Conservation (phyloP, 2,113 vertebrate species). For the Sisor rabdophorus region DNA sequence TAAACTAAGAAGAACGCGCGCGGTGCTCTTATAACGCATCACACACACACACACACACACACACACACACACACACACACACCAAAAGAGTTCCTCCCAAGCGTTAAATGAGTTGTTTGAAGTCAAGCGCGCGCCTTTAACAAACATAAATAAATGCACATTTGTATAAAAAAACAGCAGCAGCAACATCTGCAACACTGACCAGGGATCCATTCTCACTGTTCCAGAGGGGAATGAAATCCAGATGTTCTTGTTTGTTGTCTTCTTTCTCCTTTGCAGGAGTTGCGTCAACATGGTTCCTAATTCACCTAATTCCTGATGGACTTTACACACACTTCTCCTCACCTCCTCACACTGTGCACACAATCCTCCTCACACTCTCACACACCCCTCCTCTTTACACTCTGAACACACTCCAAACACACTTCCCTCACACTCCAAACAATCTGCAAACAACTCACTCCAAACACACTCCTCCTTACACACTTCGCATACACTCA, state of each 20-base stretch:
- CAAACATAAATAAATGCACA: background rate
- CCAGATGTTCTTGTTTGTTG: slow-evolving; percentile 31
- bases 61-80: slow-evolving; percentile 6
- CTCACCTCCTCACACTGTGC: background rate
- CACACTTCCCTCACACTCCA: no score
- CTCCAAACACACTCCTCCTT: no score
- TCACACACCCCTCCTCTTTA: background rate
- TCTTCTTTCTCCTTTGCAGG: background rate
- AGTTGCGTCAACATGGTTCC: background rate
- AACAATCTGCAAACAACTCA: no score
- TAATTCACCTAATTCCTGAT: slow-evolving; percentile 5
- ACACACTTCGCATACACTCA: no score
- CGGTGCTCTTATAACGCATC: background rate
- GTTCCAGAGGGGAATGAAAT: slow-evolving; percentile 16
- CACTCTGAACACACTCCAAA: background rate
- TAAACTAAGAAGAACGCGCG: no score
- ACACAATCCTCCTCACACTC: background rate
- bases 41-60: background rate
- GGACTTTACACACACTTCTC: background rate
- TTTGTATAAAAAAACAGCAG: background rate
- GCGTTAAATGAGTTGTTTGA: background rate
- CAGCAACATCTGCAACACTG: background rate
- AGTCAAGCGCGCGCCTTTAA: background rate
- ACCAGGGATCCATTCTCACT: background rate
- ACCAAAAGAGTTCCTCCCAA: background rate